Base-by-base conservation (phyloP, 2,113 vertebrate species). In the Gorsachius goisagi region DNA sequence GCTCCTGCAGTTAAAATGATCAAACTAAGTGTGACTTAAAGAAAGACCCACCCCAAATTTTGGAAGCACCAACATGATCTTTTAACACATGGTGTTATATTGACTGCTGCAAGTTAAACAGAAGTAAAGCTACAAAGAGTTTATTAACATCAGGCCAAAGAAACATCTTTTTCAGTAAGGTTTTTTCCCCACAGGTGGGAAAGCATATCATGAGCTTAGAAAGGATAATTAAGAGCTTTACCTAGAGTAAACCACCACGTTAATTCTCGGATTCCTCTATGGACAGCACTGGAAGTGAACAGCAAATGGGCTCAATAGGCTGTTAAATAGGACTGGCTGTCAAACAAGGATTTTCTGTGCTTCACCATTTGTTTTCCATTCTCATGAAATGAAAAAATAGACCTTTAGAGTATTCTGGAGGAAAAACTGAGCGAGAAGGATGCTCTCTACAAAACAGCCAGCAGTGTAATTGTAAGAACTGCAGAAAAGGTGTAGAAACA, bases 211-310 rank as follows among this genome's bases (percentile, higher is more conserved):
- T 67, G 44, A 89, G 27, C 9, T 86, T 67, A 68, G n/a, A 80
- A 77, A 90, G 15, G 30, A 49, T 93, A 89, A 94, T 93, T 71
- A 93, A 90, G 50, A 71, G 21, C 41, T 92, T 90, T 86, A 85
- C 35, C 32, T 63, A 35, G 39, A 81, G 56, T 56, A 89, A 91
- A 50, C 3, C 52, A 77, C 23, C 15, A 27, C 4, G 6, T 71
- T 92, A 83, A 84, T 92, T 93, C 90, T 59, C 17, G 9, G 16
- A 60, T 84, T 24, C 35, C 44, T 87, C 39, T 44, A 19, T 20
- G 76, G 90, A 86, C 39, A 83, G 9, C 33, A 15, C 3, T 72
- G 52, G 15, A 81, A 39, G 14, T 30, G 39, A 90, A 45, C 33
- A 74, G 60, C 17, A 89, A 85, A 93, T 37, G 22, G 64, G 24